Evolutionary conservation across 1,140 invertebrate species (phyloP), one percentile per base, ranked within the genome.

Genomic region (Ephestia elutella): DNA sequence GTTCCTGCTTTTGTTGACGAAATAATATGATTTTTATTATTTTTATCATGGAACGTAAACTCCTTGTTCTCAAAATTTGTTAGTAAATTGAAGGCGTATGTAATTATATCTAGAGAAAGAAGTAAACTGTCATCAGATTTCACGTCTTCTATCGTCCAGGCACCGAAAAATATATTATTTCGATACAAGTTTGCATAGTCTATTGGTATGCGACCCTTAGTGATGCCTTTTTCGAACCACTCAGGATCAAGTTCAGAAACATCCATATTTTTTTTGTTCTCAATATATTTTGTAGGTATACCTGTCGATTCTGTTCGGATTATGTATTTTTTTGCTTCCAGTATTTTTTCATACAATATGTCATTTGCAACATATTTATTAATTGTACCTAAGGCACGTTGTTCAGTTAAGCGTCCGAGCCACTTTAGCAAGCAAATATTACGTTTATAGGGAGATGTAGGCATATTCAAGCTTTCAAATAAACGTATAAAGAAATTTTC

Each of bases 151-250:
- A 59, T 55, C 0, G 32, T 49, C 38, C 38, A 28, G n/a, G 59
- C 54, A n/a, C 61, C 62, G 19, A 49, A n/a, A 1, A 71, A 20
- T n/a, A 54, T 18, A 1, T 61, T 56, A 30, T 19, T 59, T 10
- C 53, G 48, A 56, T 70, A 76, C 11, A 77, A 13, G 58, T 75
- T 71, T 0, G 73, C 35, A 50, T 71, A 73, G 7, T 30, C 15
- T 9, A 63, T 51, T 0, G 70, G 38, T 5, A 80, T 63, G 30
- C 66, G 30, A 8, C 62, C 60, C 1, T 51, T 56, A 0, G 60
- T 38, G 7, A 77, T 57, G 8, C 70, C 72, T 57, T 70, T 77
- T 44, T 71, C 66, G 32, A 79, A 77, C 76, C 76, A 79, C n/a
- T 38, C 1, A n/a, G 55, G 50, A 30, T 62, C 60, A n/a, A 57